Evolutionary conservation across 2,113 vertebrate genomes (phyloP).

Genomic region (Xenus cinereus): DNA sequence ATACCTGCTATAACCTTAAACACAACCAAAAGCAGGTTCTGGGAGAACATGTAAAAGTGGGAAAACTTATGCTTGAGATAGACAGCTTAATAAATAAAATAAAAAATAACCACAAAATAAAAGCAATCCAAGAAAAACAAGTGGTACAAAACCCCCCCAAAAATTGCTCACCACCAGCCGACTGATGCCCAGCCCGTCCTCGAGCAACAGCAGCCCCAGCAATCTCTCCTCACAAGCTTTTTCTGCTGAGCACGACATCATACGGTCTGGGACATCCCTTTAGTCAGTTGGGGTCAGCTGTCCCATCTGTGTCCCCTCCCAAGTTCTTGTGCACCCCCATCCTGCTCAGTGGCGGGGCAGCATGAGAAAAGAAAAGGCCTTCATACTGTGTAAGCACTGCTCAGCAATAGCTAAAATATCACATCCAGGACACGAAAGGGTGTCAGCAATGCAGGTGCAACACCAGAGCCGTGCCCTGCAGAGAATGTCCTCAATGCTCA

Average conservation of each 20-base stretch:
- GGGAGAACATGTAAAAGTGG: not conserved
- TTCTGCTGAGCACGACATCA: not conserved
- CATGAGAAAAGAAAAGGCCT: not conserved
- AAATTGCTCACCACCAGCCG: not conserved
- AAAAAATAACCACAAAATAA: not conserved
- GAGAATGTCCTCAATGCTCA: not conserved
- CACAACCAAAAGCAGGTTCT: not conserved
- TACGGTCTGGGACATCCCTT: not conserved
- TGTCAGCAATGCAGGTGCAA: not conserved
- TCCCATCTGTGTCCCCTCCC: not conserved
- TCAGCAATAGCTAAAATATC: not conserved
- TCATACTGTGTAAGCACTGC: not conserved
- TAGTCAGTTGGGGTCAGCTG: not conserved
- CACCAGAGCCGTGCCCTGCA: not conserved
- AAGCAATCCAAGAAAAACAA: not conserved
- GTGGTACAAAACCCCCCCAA: fast-evolving
- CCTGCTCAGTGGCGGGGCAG: fast-evolving
- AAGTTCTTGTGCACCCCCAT: not conserved
- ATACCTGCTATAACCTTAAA: not conserved
- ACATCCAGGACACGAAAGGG: not conserved
- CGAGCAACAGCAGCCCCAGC: not conserved
- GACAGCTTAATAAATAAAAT: not conserved
- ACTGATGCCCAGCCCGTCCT: not conserved
- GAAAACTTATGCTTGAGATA: not conserved
- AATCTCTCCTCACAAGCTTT: not conserved